Conservation (phyloP, 2,888 invertebrate species). For the Zygothrica quintamaculata region DNA sequence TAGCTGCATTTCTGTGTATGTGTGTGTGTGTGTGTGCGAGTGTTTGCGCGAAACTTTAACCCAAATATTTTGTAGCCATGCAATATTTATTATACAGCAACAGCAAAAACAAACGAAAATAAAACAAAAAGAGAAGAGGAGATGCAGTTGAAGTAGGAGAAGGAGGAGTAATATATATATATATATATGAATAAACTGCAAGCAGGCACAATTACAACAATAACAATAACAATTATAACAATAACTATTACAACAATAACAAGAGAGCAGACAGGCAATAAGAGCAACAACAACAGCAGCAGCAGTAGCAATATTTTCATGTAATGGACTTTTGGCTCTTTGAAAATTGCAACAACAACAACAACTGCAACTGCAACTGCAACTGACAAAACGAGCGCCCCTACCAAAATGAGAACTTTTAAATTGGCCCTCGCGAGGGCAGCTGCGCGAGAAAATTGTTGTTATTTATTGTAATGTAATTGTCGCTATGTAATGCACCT, state of each 20-base stretch:
- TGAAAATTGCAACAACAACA: constrained; percentile 40
- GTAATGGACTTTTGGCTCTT: constrained; percentile 58
- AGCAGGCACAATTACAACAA: constrained; percentile 53
- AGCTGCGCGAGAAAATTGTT: constrained; percentile 31
- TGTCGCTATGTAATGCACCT: constrained; percentile 21
- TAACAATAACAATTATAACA: constrained; percentile 47
- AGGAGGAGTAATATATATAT: too few species aligned
- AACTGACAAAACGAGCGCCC: constrained; percentile 40
- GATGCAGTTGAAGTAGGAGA: too few species aligned
- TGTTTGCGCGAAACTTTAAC: constrained; percentile 67
- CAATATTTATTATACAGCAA: constrained; percentile 67
- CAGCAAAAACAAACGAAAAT: constrained; percentile 27
- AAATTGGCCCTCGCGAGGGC: constrained; percentile 35
- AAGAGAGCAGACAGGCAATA: constrained; percentile 38
- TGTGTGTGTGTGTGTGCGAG: constrained; percentile 38
- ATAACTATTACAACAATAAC: constrained; percentile 30
- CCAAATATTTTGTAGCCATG: constrained; percentile 81
- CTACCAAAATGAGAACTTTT: constrained; percentile 25
- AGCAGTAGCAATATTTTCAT: constrained; percentile 38
- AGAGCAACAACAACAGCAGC: constrained; percentile 29
- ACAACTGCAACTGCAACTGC: constrained; percentile 17
- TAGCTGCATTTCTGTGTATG: constrained; percentile 22
- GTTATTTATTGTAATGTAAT: constrained; percentile 34
- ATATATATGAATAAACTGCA: constrained; percentile 42
- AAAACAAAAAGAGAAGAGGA: constrained; percentile 17